A percentile compares a stretch with the other conserved stretches of the same genome.
These are phyloP conservation scores for Ariopsis seemanni DNA, from an alignment of 2,113 vertebrate genomes.

Conservation along the genomic window DNA sequence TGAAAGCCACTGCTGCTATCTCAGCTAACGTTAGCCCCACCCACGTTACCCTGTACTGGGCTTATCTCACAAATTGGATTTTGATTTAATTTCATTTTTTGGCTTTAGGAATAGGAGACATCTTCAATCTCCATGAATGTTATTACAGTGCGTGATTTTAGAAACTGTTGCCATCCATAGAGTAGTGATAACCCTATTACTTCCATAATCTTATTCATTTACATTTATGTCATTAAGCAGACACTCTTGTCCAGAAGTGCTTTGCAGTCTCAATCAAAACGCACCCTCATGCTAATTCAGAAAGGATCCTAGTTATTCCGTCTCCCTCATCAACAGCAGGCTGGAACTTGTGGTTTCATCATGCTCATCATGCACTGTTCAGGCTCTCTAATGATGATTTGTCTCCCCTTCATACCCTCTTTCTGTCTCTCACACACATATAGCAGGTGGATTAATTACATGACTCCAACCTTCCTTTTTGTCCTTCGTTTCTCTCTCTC, in stretches of 20 bases:
- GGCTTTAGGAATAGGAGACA: constrained; percentile 2
- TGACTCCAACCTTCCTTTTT: constrained; percentile 65
- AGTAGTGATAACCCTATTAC: constrained; percentile 2
- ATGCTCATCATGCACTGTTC: neutral
- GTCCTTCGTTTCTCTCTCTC: constrained; percentile 49
- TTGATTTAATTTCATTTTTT: neutral
- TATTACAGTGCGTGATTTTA: neutral
- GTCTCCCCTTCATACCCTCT: neutral
- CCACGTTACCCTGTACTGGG: too few species aligned
- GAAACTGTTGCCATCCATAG: neutral
- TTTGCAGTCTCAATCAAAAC: neutral
- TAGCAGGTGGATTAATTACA: constrained; percentile 55
- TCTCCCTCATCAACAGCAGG: neutral
- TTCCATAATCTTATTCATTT: neutral
- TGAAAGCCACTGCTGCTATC: neutral
- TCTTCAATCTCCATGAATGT: neutral
- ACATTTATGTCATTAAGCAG: neutral
- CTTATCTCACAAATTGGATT: neutral
- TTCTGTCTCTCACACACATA: constrained; percentile 39
- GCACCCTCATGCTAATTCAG: neutral
- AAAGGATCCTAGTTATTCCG: neutral
- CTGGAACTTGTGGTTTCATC: neutral
- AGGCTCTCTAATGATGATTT: constrained; percentile 1
- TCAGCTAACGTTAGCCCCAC: too few species aligned
- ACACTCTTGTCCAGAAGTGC: neutral